Conservation (phyloP, 2,888 invertebrate species). For the Eupithecia exiguata region DNA sequence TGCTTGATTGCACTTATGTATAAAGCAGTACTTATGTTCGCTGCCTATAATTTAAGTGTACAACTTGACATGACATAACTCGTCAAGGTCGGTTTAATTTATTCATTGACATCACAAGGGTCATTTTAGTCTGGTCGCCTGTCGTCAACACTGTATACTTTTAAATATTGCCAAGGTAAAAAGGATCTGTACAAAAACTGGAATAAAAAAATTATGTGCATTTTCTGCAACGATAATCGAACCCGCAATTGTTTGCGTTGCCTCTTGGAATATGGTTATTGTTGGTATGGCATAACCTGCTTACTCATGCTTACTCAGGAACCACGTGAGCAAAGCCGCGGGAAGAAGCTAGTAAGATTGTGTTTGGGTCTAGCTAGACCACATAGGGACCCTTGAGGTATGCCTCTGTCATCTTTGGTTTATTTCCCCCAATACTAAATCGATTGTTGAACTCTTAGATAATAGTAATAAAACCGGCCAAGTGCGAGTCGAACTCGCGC, state of each 20-base stretch:
- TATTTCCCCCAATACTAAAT: not conserved
- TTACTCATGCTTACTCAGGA: not conserved
- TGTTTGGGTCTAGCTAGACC: not conserved
- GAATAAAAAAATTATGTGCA: not conserved
- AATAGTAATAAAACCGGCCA: no score
- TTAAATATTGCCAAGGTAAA: not conserved
- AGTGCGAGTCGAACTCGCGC: no score
- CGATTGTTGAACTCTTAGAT: no score
- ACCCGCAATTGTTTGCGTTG: not conserved
- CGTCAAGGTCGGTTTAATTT: conserved; percentile 5
- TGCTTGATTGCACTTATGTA: not conserved
- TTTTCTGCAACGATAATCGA: not conserved
- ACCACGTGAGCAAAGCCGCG: not conserved
- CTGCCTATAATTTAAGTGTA: not conserved
- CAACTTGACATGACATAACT: conserved; percentile 8
- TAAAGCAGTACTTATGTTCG: not conserved
- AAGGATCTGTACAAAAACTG: not conserved
- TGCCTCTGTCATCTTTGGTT: not conserved
- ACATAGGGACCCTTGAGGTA: not conserved
- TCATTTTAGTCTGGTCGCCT: not conserved
- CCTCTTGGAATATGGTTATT: not conserved
- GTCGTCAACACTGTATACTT: not conserved
- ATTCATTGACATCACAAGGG: conserved; percentile 13
- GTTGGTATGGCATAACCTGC: no score
- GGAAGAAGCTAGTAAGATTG: not conserved